Conservation (phyloP, 2,797 vertebrate species). For the Cirrhinus molitorella region DNA sequence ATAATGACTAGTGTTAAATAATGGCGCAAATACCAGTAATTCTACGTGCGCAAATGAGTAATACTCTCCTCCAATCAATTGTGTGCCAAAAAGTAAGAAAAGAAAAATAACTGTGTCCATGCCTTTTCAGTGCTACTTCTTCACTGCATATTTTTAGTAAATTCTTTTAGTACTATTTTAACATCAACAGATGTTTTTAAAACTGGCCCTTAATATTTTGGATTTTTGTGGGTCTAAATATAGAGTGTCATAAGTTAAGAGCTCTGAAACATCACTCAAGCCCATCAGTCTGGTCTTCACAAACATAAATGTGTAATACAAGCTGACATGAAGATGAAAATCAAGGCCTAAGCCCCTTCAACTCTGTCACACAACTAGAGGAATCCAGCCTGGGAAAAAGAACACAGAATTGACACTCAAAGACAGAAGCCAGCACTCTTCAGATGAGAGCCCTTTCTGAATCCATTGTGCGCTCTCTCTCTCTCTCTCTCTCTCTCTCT, state of each 20-base stretch:
- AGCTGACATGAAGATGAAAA: slow-evolving; percentile 79
- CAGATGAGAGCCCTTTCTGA: slow-evolving; percentile 72
- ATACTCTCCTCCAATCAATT: no score
- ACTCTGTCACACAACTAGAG: slow-evolving; percentile 33
- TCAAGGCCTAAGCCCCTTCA: slow-evolving; percentile 31
- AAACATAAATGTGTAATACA: slow-evolving; percentile 65
- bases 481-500: no score
- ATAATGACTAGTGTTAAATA: no score
- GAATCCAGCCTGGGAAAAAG: slow-evolving; percentile 56
- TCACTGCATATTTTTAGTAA: no score
- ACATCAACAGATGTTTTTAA: no score
- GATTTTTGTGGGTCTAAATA: neutral
- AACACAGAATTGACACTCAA: slow-evolving; percentile 73
- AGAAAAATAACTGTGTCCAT: no score
- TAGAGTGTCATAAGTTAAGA: neutral
- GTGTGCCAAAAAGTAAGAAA: no score
- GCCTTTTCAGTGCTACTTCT: no score
- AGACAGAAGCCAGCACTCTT: slow-evolving; percentile 75
- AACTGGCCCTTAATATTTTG: neutral
- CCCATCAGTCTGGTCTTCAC: slow-evolving; percentile 68
- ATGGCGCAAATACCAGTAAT: no score
- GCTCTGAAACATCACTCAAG: neutral
- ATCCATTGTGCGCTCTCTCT: slow-evolving; percentile 70
- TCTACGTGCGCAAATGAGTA: no score
- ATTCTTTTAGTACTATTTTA: no score